Evolutionary conservation across 2,888 invertebrate species (phyloP).

Genomic region (Aricia artaxerxes): DNA sequence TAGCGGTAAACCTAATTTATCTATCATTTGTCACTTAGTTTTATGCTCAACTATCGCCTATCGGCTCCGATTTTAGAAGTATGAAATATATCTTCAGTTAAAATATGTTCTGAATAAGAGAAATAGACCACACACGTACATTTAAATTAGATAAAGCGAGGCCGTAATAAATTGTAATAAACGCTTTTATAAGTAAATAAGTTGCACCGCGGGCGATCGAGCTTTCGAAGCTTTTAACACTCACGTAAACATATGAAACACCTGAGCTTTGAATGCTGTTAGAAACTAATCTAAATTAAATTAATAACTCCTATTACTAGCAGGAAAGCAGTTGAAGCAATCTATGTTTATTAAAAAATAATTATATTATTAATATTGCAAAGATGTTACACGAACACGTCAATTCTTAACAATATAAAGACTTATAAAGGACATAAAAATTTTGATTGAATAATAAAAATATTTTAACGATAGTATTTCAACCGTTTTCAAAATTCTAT

Average conservation of each 20-base stretch:
- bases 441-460: not conserved
- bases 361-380: not conserved
- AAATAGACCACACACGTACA: slow-evolving; percentile 16
- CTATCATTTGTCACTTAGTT: not conserved
- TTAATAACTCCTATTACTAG: not conserved
- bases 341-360: not conserved
- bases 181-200: slow-evolving; percentile 47
- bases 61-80: not conserved
- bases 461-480: not conserved
- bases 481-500: not conserved
- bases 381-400: not conserved
- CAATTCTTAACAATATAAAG: not conserved
- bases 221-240: slow-evolving; percentile 70
- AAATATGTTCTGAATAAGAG: slow-evolving; percentile 1
- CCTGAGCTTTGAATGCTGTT: not conserved
- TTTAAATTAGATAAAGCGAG: slow-evolving; percentile 29
- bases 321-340: not conserved
- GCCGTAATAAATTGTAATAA: slow-evolving; percentile 28
- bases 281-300: not conserved
- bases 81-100: not conserved
- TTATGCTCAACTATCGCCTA: not conserved
- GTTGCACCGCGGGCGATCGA: slow-evolving; percentile 70
- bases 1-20: not conserved
- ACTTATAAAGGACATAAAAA: not conserved
- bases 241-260: slow-evolving; percentile 41